These are phyloP conservation scores for Lutjanus campechanus DNA, from an alignment of 2,797 vertebrate genomes.

Conservation along the genomic window DNA sequence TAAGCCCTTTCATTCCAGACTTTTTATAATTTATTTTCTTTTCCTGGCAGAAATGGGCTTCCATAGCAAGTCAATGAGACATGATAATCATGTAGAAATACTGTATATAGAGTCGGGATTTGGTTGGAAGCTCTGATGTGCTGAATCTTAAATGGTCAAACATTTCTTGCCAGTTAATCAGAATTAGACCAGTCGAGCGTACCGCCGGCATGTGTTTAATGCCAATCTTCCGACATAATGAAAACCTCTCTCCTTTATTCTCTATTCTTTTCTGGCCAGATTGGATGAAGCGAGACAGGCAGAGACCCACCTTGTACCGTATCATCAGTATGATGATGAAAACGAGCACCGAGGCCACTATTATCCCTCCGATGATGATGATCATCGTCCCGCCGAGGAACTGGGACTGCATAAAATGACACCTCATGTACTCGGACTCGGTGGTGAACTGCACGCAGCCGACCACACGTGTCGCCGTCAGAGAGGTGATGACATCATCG, in stretches of 20 bases:
- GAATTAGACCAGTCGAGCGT: background rate
- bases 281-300: slow-evolving; percentile 15
- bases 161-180: background rate
- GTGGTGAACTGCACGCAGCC: slow-evolving; percentile 98
- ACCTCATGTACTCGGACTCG: slow-evolving; percentile 96
- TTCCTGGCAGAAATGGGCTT: background rate
- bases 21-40: background rate
- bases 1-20: background rate
- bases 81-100: background rate
- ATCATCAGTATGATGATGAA: slow-evolving; percentile 99
- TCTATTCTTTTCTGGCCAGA: background rate
- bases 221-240: slow-evolving; percentile 15
- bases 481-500: slow-evolving; percentile 95
- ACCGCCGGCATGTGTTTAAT: background rate
- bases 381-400: slow-evolving; percentile 99
- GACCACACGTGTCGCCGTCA: slow-evolving; percentile 96
- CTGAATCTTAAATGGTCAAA: background rate
- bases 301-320: slow-evolving; percentile 92
- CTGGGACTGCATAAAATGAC: slow-evolving; percentile 99
- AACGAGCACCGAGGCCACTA: slow-evolving; percentile 96
- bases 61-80: background rate
- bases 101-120: background rate
- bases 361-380: slow-evolving; percentile 98
- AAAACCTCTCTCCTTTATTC: slow-evolving; percentile 22
- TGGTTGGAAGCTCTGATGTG: background rate